These are phyloP conservation scores for Galemys pyrenaicus DNA, from an alignment of 2,113 vertebrate species.

Conservation along the genomic window DNA sequence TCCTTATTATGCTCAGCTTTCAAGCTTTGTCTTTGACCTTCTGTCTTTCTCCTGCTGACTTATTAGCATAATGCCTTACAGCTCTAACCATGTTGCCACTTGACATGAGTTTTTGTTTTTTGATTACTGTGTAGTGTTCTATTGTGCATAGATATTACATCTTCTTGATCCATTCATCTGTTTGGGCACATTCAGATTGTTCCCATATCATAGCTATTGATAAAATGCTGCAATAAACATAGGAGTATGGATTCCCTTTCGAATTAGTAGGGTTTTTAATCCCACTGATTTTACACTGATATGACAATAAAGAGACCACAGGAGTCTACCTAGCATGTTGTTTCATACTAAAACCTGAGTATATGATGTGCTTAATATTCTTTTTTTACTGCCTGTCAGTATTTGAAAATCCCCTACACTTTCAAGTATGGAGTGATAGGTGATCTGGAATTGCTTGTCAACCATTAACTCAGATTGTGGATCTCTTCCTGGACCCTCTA, in stretches of 20 bases:
- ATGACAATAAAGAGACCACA: background rate
- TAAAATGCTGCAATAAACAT: no score
- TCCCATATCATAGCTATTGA: no score
- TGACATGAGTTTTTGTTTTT: background rate
- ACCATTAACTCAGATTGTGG: background rate
- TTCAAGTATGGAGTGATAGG: background rate
- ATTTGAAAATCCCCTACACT: background rate
- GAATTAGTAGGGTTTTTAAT: background rate
- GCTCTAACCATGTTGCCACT: no score
- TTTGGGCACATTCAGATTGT: no score
- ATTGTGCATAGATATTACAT: no score
- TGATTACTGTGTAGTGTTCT: no score
- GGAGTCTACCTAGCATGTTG: background rate
- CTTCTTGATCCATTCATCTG: no score
- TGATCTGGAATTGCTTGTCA: background rate
- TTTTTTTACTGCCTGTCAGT: background rate
- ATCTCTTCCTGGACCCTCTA: background rate
- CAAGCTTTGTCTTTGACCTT: no score
- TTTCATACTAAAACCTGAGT: background rate
- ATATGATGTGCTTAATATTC: background rate
- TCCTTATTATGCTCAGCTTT: no score
- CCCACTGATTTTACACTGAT: background rate
- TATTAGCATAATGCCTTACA: no score
- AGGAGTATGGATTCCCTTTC: no score
- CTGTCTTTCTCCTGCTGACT: background rate